Conservation (phyloP, 2,888 invertebrate genomes). For the Branchipolynoe longqiensis region DNA sequence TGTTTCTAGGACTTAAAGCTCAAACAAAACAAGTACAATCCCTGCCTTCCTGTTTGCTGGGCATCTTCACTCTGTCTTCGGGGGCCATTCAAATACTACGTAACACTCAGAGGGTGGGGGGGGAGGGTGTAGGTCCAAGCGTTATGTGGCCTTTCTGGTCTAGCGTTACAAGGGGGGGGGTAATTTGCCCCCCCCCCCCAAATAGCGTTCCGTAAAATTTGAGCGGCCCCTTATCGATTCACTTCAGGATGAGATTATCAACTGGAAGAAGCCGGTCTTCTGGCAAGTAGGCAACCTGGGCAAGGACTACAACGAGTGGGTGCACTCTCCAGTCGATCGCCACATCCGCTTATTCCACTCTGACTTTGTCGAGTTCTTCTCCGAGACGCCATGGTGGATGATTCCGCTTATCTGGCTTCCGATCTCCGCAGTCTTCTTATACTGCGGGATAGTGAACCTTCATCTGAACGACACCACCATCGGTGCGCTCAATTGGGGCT, state of each 20-base stretch:
- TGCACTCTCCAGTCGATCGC: slow-evolving; percentile 82
- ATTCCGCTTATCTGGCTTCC: slow-evolving; percentile 78
- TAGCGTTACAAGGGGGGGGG: too few species aligned
- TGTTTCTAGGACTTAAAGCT: too few species aligned
- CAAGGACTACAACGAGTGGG: slow-evolving; percentile 82
- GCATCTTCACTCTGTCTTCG: too few species aligned
- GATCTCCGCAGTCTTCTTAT: slow-evolving; percentile 67
- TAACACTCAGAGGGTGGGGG: neutral
- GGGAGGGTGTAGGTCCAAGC: too few species aligned
- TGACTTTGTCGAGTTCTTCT: slow-evolving; percentile 75
- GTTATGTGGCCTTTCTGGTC: too few species aligned
- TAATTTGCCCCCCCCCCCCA: too few species aligned
- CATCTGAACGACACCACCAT: neutral
- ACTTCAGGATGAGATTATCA: slow-evolving; percentile 78
- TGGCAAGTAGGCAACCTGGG: slow-evolving; percentile 81
- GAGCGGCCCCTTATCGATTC: too few species aligned
- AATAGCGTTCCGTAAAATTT: too few species aligned
- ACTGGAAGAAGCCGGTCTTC: slow-evolving; percentile 80
- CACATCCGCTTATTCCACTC: slow-evolving; percentile 80
- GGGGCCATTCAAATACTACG: too few species aligned
- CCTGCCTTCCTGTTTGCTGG: too few species aligned
- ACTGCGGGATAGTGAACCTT: slow-evolving; percentile 66
- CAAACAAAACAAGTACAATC: too few species aligned
- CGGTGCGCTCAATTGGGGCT: neutral
- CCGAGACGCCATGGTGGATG: slow-evolving; percentile 76